Conservation (phyloP, 2,113 vertebrate species). For the Muntiacus reevesi region DNA sequence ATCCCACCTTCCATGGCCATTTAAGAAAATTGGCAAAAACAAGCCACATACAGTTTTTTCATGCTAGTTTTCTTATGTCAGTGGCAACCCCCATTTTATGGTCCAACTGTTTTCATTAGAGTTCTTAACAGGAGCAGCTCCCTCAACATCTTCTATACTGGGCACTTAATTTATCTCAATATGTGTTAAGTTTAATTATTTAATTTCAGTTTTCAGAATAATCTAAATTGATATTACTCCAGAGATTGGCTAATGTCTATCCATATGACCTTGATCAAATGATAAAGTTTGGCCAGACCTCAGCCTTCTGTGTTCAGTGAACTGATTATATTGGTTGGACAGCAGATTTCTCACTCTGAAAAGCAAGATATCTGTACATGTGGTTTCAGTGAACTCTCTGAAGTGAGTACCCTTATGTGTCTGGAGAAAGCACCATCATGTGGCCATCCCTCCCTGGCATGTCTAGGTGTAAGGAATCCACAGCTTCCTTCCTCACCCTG, state of each 20-base stretch:
- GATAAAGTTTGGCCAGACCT: neutral
- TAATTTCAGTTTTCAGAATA: slow-evolving; percentile 4
- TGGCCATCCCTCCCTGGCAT: neutral
- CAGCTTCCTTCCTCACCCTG: neutral
- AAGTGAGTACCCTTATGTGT: neutral
- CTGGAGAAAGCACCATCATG: neutral
- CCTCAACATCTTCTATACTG: neutral
- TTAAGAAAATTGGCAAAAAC: slow-evolving; percentile 12
- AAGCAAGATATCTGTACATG: neutral
- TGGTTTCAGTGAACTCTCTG: neutral
- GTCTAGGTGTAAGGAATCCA: neutral
- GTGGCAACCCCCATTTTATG: neutral
- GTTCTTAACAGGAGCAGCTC: neutral
- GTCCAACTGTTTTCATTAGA: neutral
- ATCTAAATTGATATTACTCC: neutral
- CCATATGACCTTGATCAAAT: neutral
- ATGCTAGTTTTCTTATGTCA: neutral
- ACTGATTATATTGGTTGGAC: neutral
- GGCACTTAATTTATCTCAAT: neutral
- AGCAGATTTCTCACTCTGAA: neutral
- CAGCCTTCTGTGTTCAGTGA: neutral
- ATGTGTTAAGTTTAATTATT: neutral
- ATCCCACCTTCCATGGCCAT: neutral
- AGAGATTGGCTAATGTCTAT: neutral
- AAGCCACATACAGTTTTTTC: neutral